Evolutionary conservation across 53 echinoderm and acorn worm genomes (phyloP).

Genomic region (Stichopus horrens): DNA sequence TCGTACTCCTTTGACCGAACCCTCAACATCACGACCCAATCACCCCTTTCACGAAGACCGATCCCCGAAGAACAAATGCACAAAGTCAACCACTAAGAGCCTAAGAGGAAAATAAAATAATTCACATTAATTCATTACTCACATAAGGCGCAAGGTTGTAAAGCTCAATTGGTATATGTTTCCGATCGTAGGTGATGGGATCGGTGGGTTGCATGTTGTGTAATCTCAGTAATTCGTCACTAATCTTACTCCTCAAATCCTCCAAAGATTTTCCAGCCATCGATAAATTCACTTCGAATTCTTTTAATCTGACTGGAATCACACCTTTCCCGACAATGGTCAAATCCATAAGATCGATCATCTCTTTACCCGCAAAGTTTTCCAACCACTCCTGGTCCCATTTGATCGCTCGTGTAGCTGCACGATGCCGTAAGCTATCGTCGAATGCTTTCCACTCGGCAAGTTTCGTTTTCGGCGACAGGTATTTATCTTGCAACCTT

Average conservation of each 20-base stretch:
- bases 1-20: no score
- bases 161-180: conserved; percentile 34
- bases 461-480: conserved; percentile 18
- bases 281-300: background rate
- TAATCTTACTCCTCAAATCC: background rate
- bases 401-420: conserved; percentile 27
- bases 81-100: no score
- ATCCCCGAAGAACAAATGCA: no score
- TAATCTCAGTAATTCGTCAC: conserved; percentile 4
- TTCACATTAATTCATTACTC: background rate
- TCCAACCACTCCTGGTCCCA: conserved; percentile 47
- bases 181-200: conserved; percentile 15
- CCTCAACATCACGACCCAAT: no score
- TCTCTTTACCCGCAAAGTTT: conserved; percentile 27
- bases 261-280: background rate
- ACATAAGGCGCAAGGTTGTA: conserved; percentile 49
- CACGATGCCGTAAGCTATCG: conserved; percentile 11
- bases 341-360: conserved; percentile 41
- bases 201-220: background rate
- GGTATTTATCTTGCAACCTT: background rate
- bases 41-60: no score
- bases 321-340: conserved; percentile 47
- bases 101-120: no score
- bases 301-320: background rate
- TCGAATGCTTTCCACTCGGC: conserved; percentile 36